phyloP scores from a whole-genome alignment of 1,140 invertebrate species.

The Zaprionus lachaisei region DNA sequence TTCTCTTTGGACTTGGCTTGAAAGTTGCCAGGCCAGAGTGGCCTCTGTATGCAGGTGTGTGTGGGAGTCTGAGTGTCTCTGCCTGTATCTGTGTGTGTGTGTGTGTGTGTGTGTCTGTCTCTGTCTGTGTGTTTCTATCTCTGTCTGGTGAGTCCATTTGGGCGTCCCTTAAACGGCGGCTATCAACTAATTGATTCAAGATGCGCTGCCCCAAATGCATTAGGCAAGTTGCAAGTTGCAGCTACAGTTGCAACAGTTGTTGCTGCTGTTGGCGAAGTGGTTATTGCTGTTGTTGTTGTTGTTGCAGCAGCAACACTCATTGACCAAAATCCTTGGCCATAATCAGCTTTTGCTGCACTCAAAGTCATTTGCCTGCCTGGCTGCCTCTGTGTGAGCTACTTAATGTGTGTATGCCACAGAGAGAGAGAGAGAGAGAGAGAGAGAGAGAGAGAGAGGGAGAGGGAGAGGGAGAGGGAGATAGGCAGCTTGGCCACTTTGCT shows the following conservation, averaged over 20 bases:
- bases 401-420: neutral
- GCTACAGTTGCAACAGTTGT: constrained; percentile 8
- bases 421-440: neutral
- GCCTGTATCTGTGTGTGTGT: no score
- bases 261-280: neutral
- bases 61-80: neutral
- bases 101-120: neutral
- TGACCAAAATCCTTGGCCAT: constrained; percentile 68
- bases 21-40: neutral
- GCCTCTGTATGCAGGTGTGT: neutral
- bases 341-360: constrained; percentile 73
- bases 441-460: neutral
- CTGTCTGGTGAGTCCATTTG: neutral
- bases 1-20: neutral
- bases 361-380: constrained; percentile 64
- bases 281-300: constrained; percentile 2
- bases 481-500: constrained; percentile 58
- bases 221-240: constrained; percentile 23
- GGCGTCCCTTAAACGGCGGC: constrained; percentile 15
- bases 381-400: neutral
- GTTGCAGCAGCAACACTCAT: constrained; percentile 18
- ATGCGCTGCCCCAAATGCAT: constrained; percentile 45
- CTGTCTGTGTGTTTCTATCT: neutral
- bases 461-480: neutral
- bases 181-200: constrained; percentile 73